These are phyloP conservation scores for Stenichneumon culpator DNA, from an alignment of 2,888 invertebrate species.

Conservation along the genomic window DNA sequence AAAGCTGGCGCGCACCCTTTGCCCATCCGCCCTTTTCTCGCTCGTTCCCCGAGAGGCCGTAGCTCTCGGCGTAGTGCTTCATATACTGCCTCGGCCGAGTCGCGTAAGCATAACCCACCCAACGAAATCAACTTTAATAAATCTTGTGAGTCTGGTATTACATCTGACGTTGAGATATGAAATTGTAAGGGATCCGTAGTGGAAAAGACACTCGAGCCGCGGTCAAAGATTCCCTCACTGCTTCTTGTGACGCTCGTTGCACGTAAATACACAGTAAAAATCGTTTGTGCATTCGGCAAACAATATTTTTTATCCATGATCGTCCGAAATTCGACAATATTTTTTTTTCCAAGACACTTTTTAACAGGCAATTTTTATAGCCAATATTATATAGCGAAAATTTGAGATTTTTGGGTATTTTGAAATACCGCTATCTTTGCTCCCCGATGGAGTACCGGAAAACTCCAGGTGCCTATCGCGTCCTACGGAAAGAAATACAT, in stretches of 20 bases:
- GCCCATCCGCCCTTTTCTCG: slow-evolving; percentile 19
- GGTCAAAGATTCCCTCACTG: background rate
- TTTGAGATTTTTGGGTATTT: background rate
- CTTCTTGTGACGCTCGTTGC: background rate
- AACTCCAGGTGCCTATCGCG: too few species aligned
- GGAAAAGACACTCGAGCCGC: background rate
- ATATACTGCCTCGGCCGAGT: slow-evolving; percentile 17
- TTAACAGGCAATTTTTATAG: background rate
- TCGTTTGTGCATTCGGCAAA: background rate
- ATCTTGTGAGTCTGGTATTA: slow-evolving; percentile 27
- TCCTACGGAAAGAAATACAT: too few species aligned
- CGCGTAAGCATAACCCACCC: slow-evolving; percentile 15
- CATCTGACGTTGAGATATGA: slow-evolving; percentile 38
- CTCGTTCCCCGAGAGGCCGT: slow-evolving; percentile 1
- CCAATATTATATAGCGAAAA: background rate
- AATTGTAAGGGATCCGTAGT: slow-evolving; percentile 37
- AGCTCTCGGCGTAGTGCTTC: slow-evolving; percentile 10
- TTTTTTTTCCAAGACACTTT: background rate
- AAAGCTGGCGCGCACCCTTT: slow-evolving; percentile 13
- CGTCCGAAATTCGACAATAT: background rate
- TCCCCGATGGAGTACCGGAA: too few species aligned
- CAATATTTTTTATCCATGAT: background rate
- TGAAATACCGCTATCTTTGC: too few species aligned
- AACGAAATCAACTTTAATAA: slow-evolving; percentile 43
- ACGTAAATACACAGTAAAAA: background rate